A percentile compares a stretch with the other conserved stretches of the same genome.
These are phyloP conservation scores for Xestia c-nigrum DNA, from an alignment of 2,888 invertebrate species.

Conservation along the genomic window DNA sequence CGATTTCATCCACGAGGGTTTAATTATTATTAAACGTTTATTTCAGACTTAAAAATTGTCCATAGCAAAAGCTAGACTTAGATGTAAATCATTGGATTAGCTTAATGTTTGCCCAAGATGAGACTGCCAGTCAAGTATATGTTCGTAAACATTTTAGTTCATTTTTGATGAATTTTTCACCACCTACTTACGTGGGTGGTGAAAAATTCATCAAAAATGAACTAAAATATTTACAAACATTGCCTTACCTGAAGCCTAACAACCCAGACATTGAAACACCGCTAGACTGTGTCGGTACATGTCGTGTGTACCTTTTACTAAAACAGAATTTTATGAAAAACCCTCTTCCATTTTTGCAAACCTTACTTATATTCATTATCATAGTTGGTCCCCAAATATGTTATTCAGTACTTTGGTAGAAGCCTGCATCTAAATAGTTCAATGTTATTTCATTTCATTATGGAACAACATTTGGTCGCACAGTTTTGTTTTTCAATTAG, in stretches of 20 bases:
- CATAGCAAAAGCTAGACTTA: not conserved
- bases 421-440: slow-evolving; percentile 58
- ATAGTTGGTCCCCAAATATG: slow-evolving; percentile 57
- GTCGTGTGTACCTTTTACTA: not conserved
- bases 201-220: not conserved
- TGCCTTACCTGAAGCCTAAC: not conserved
- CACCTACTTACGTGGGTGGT: no score
- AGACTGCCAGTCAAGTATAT: no score
- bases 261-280: not conserved
- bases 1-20: not conserved
- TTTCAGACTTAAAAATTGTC: no score
- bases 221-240: slow-evolving; percentile 22
- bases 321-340: slow-evolving; percentile 15
- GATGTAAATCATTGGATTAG: not conserved
- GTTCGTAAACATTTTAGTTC: slow-evolving; percentile 18
- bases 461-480: slow-evolving; percentile 30
- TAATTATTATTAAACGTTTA: no score
- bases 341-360: slow-evolving; percentile 24
- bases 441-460: slow-evolving; percentile 52
- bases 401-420: slow-evolving; percentile 61
- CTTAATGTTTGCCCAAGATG: not conserved
- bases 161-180: not conserved
- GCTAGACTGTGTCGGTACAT: not conserved
- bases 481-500: slow-evolving; percentile 57
- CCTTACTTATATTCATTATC: slow-evolving; percentile 58